Base-by-base conservation (phyloP, 2,797 vertebrate species). In the Hydrocynus forskahlii region DNA sequence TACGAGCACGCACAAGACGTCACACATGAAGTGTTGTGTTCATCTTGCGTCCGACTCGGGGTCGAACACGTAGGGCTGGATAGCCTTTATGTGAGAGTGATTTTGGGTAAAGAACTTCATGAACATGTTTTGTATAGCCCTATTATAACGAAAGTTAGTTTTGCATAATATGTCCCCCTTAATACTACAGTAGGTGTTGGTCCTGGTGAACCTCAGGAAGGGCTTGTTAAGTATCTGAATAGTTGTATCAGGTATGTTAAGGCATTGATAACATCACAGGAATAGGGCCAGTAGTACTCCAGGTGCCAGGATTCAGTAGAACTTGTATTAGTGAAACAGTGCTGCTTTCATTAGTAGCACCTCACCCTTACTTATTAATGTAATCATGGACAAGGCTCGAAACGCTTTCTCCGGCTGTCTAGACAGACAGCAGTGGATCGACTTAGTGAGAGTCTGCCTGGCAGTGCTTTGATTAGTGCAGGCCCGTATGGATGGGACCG, bases 351-450 rank as follows among this genome's bases (percentile, higher is more conserved):
- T 40, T 66, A n/a, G 63, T 14, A n/a, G 16, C 35, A n/a, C 35
- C 14, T 52, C 69, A 35, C 48, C 8, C 2, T 19, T 55, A 10
- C 45, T 70, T 52, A 2, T 50, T 48, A 71, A 71, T 29, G 1
- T 52, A 55, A 72, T 54, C 16, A 50, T 50, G 17, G 50, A 72
- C 19, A 50, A 35, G 16, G 23, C 21, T 29, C 23, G 68, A 25
- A 71, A 54, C 12, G 69, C 62, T 78, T 45, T 48, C 17, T 57
- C 55, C 43, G 17, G 25, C 16, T 70, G 67, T 79, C 77, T 71
- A 79, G 67, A 62, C 38, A 50, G 21, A 60, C 54, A 45, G 43
- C 43, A 21, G 54, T 60, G 19, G 55, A 48, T 62, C 35, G 17
- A 17, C 75, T 21, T 55, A 16, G 69, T 29, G 25, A 54, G 48